A percentile compares a stretch with the other conserved stretches of the same genome.
Evolutionary conservation across 1,140 invertebrate genomes (phyloP).

Genomic region (Neodiprion fabricii): DNA sequence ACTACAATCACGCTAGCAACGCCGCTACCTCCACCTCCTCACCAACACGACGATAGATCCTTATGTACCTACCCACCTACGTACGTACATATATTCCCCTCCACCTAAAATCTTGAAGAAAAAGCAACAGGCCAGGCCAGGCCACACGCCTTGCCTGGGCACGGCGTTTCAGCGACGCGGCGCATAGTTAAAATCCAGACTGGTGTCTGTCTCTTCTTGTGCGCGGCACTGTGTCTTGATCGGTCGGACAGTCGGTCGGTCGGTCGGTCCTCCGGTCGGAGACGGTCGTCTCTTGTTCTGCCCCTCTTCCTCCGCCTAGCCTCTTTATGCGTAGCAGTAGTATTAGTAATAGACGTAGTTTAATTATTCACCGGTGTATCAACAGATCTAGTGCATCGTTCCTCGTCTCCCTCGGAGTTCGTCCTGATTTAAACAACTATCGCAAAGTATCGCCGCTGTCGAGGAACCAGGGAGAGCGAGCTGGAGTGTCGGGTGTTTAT

Average conservation of each 20-base stretch:
- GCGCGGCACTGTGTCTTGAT: neutral
- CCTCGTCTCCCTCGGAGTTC: too few species aligned
- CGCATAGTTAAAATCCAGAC: constrained; percentile 15
- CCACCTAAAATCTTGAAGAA: constrained; percentile 26
- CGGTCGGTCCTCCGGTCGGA: too few species aligned
- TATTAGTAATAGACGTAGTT: too few species aligned
- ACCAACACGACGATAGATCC: neutral
- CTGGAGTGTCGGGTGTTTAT: neutral
- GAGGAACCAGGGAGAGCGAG: constrained; percentile 21
- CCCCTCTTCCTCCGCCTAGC: too few species aligned
- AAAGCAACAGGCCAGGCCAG: constrained; percentile 45
- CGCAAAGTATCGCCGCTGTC: neutral
- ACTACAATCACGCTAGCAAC: neutral
- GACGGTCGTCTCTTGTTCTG: too few species aligned
- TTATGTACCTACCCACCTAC: neutral
- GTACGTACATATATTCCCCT: neutral
- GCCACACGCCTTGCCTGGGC: constrained; percentile 35
- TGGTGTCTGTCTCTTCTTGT: neutral
- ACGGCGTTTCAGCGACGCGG: constrained; percentile 26
- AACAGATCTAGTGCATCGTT: too few species aligned
- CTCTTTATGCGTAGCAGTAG: too few species aligned
- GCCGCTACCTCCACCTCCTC: too few species aligned
- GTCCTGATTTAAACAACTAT: too few species aligned
- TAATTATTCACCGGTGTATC: too few species aligned
- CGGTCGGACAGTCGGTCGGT: neutral